Conservation (phyloP, 2,888 invertebrate genomes). For the Synergus japonicus region DNA sequence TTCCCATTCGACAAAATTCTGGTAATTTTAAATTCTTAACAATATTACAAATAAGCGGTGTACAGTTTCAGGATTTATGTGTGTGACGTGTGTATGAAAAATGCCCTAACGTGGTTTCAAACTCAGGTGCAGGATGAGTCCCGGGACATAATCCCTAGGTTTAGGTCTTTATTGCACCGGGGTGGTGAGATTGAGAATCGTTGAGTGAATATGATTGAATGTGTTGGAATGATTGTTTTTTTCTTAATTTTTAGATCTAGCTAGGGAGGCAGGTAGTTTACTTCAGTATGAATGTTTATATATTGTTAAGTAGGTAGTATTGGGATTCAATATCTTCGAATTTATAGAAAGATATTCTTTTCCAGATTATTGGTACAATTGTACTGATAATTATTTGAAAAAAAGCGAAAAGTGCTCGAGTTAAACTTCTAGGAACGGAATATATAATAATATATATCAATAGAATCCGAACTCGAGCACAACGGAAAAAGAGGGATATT, state of each 20-base stretch:
- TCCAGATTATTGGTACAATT: background rate
- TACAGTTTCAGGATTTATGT: too few species aligned
- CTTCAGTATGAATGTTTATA: background rate
- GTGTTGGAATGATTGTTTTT: background rate
- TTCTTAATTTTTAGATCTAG: background rate
- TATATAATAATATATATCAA: too few species aligned
- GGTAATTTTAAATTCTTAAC: too few species aligned
- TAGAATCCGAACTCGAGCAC: background rate
- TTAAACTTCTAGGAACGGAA: background rate
- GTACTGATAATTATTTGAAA: background rate
- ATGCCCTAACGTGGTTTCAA: too few species aligned
- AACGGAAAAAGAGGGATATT: background rate
- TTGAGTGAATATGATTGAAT: background rate
- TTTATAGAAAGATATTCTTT: background rate
- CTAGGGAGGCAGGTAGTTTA: background rate
- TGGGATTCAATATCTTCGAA: background rate
- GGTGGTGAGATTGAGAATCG: background rate
- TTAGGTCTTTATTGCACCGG: too few species aligned
- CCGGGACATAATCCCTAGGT: too few species aligned
- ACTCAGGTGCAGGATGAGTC: too few species aligned
- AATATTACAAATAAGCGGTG: too few species aligned
- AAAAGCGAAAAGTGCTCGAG: background rate
- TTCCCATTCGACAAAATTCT: too few species aligned
- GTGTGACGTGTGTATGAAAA: too few species aligned
- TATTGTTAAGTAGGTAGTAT: background rate